These are phyloP conservation scores for Strix occidentalis DNA, from an alignment of 2,797 vertebrate genomes.

Conservation along the genomic window DNA sequence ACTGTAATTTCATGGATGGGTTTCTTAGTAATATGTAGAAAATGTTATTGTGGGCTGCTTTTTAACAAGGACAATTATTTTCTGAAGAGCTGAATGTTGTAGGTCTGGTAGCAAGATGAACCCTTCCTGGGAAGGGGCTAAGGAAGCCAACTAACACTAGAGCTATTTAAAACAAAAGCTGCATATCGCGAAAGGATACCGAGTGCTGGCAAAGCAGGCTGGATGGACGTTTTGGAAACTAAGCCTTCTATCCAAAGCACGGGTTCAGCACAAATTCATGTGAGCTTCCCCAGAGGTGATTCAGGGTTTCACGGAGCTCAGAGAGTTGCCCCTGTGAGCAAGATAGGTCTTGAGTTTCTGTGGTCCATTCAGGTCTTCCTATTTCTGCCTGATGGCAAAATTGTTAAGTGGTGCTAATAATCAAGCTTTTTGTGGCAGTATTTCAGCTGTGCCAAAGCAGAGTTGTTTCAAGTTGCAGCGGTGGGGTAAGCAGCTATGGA, in stretches of 20 bases:
- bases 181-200: fast-evolving
- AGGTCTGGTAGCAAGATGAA: background rate
- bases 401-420: background rate
- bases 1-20: constrained; percentile 41
- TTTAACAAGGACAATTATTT: constrained; percentile 26
- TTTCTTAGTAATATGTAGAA: constrained; percentile 40
- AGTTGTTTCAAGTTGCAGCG: background rate
- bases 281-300: background rate
- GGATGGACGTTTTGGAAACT: background rate
- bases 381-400: background rate
- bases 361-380: background rate
- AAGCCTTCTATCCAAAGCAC: background rate
- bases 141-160: background rate
- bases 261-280: fast-evolving
- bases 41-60: constrained; percentile 46
- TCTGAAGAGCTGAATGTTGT: background rate
- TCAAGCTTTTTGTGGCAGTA: background rate
- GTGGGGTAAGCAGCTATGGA: background rate
- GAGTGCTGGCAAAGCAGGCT: background rate
- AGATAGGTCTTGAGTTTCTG: background rate
- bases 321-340: background rate
- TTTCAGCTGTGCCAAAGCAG: background rate
- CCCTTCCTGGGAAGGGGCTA: background rate
- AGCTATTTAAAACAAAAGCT: background rate
- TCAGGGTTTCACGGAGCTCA: background rate